Evolutionary conservation across 1,140 invertebrate genomes (phyloP).

Genomic region (Whitmania pigra): DNA sequence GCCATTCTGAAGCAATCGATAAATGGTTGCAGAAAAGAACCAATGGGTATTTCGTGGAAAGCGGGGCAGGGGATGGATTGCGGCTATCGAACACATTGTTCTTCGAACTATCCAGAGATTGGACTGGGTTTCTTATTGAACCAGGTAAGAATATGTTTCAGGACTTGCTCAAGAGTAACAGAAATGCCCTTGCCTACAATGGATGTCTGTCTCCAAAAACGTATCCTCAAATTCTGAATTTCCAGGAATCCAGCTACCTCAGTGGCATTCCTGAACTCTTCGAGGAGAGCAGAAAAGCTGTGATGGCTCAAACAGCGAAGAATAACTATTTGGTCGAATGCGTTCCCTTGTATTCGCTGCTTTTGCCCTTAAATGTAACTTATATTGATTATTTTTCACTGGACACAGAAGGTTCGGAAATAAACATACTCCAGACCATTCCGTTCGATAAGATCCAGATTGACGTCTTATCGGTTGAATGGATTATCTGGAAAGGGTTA

Average conservation of each 20-base stretch:
- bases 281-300: no score
- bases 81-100: conserved; percentile 52
- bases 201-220: conserved; percentile 29
- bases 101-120: conserved; percentile 55
- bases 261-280: background rate
- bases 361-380: conserved; percentile 10
- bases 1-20: conserved; percentile 16
- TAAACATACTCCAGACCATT: no score
- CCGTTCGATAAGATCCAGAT: no score
- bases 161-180: conserved; percentile 38
- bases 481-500: no score
- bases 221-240: conserved; percentile 23
- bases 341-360: conserved; percentile 17
- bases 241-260: conserved; percentile 15
- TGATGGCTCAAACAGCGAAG: background rate
- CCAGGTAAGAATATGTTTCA: conserved; percentile 52
- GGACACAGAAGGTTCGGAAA: conserved; percentile 16
- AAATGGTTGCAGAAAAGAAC: conserved; percentile 15
- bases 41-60: conserved; percentile 49
- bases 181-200: conserved; percentile 31
- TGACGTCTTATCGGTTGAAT: no score
- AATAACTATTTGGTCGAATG: conserved; percentile 14
- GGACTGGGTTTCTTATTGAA: conserved; percentile 60
- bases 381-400: conserved; percentile 21
- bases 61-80: conserved; percentile 49